Conservation (phyloP, 35 echinoderm and acorn worm species). For the Lytechinus pictus region DNA sequence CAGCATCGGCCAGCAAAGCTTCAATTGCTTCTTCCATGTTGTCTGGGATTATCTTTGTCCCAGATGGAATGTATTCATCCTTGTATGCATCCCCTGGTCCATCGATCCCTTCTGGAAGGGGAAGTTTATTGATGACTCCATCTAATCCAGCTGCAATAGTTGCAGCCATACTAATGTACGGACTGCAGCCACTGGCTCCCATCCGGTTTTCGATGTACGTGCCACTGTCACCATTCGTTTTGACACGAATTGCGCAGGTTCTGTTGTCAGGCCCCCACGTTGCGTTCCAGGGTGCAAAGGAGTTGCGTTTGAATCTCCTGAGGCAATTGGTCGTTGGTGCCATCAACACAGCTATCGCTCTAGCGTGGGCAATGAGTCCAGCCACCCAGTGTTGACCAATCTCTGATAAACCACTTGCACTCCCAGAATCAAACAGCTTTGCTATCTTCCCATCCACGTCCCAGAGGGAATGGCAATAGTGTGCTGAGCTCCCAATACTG, state of each 20-base stretch:
- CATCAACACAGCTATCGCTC: slow-evolving; percentile 54
- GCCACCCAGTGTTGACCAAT: slow-evolving; percentile 72
- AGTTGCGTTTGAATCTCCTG: slow-evolving; percentile 36
- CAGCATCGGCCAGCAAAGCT: slow-evolving; percentile 33
- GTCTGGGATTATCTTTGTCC: slow-evolving; percentile 31
- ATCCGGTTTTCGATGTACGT: slow-evolving; percentile 68
- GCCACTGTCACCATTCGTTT: slow-evolving; percentile 41
- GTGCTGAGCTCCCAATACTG: slow-evolving; percentile 42
- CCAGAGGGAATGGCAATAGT: slow-evolving; percentile 79
- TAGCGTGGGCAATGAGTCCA: slow-evolving; percentile 61
- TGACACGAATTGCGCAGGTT: slow-evolving; percentile 62
- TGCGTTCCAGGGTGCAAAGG: slow-evolving; percentile 63
- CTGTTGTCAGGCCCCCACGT: slow-evolving; percentile 74
- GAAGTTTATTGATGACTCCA: slow-evolving; percentile 58
- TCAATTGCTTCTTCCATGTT: slow-evolving; percentile 58
- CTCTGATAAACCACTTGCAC: slow-evolving; percentile 56
- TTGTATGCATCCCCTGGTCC: slow-evolving; percentile 27
- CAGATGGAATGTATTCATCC: background rate
- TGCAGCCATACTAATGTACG: slow-evolving; percentile 61
- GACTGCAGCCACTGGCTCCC: slow-evolving; percentile 49
- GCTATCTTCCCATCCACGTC: slow-evolving; percentile 47
- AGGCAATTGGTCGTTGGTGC: slow-evolving; percentile 72
- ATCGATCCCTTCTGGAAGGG: slow-evolving; percentile 33
- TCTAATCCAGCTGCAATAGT: slow-evolving; percentile 71
- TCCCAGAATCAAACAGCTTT: slow-evolving; percentile 56